phyloP scores from a whole-genome alignment of 2,888 invertebrate genomes.

The Noctua fimbriata region DNA sequence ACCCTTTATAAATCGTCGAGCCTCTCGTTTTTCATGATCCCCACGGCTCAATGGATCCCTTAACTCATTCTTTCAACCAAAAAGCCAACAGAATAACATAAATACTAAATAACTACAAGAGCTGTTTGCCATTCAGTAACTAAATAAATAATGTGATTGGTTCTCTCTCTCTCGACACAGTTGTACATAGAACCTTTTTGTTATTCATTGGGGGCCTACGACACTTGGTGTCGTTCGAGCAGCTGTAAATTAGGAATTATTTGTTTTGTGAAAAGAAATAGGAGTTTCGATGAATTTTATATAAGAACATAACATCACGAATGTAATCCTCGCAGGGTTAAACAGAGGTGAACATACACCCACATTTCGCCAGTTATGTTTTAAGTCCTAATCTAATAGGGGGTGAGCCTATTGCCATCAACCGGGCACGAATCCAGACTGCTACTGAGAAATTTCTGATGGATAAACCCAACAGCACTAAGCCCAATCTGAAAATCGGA shows the following conservation, averaged over 20 bases:
- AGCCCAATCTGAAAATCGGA: no score
- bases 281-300: conserved; percentile 11
- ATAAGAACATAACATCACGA: background rate
- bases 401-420: background rate
- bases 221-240: conserved; percentile 22
- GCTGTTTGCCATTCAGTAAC: conserved; percentile 38
- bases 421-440: background rate
- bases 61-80: conserved; percentile 21
- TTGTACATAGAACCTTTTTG: conserved; percentile 38
- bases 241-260: conserved; percentile 34
- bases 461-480: background rate
- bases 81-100: conserved; percentile 49
- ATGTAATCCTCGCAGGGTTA: background rate
- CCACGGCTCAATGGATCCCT: conserved; percentile 14
- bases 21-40: background rate
- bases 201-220: conserved; percentile 48
- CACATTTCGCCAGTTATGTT: background rate
- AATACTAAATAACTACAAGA: conserved; percentile 36
- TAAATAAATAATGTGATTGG: conserved; percentile 54
- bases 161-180: background rate
- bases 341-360: background rate
- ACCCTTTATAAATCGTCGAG: background rate
- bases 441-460: background rate
- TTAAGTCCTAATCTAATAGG: background rate
- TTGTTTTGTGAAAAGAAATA: conserved; percentile 6